phyloP scores from a whole-genome alignment of 2,797 vertebrate species.

The Liasis olivaceus region DNA sequence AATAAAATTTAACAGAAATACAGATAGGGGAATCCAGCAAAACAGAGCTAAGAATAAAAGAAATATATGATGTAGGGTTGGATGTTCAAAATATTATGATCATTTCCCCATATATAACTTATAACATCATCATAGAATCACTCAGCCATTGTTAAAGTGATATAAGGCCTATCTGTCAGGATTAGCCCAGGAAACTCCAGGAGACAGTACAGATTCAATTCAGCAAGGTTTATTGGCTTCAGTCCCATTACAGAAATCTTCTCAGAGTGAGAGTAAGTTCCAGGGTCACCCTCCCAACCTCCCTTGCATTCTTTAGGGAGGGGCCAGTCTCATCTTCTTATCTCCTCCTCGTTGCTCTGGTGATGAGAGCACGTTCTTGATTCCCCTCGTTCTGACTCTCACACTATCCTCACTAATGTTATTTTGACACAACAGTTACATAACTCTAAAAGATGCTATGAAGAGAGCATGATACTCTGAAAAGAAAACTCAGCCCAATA shows the following conservation, averaged over 20 bases:
- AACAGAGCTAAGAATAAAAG: background rate
- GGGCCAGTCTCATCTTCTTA: too few species aligned
- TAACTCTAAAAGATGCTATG: background rate
- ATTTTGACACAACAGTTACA: background rate
- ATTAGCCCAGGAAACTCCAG: too few species aligned
- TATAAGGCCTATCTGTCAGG: background rate
- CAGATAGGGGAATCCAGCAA: constrained; percentile 17
- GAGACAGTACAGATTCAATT: too few species aligned
- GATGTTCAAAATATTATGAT: background rate
- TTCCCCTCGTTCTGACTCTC: too few species aligned
- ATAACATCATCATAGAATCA: background rate
- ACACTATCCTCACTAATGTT: background rate
- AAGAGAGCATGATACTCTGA: constrained; percentile 9
- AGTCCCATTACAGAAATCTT: too few species aligned
- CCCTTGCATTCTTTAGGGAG: too few species aligned
- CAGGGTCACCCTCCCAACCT: too few species aligned
- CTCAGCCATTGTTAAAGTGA: background rate
- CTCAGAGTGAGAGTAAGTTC: too few species aligned
- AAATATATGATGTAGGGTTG: background rate
- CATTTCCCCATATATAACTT: background rate
- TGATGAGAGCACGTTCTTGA: too few species aligned
- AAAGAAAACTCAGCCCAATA: constrained; percentile 17
- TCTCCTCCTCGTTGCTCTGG: too few species aligned
- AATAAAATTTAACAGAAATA: constrained; percentile 14
- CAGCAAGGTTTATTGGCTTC: too few species aligned